Evolutionary conservation across 2,113 vertebrate species (phyloP).

Genomic region (Octodon degus): DNA sequence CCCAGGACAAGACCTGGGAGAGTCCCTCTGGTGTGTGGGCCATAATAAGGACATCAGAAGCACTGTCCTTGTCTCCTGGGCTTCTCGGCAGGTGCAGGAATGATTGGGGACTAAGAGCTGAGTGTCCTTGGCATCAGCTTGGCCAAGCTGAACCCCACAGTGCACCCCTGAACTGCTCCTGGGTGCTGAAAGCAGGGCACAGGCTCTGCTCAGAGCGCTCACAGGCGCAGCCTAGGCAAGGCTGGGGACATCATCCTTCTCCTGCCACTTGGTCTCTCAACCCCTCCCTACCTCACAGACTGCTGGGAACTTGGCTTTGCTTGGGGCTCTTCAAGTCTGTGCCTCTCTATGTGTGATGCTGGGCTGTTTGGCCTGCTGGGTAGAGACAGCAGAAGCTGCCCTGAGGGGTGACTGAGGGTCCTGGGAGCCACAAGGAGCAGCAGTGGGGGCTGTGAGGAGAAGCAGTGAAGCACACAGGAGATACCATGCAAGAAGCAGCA

Average conservation of each 20-base stretch:
- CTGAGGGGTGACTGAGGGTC: neutral
- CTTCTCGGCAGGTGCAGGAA: neutral
- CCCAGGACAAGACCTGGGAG: neutral
- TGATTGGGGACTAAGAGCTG: neutral
- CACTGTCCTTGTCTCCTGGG: neutral
- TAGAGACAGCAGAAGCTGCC: neutral
- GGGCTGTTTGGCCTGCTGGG: neutral
- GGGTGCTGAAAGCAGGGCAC: no score
- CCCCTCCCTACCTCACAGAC: neutral
- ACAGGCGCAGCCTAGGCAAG: neutral
- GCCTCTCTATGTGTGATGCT: neutral
- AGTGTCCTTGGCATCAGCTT: neutral
- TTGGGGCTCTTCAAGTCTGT: neutral
- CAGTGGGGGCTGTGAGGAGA: neutral
- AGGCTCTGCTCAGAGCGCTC: neutral
- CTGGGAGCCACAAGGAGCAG: neutral
- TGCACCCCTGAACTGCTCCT: no score
- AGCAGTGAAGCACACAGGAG: neutral
- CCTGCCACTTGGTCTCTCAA: neutral
- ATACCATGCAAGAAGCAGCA: neutral
- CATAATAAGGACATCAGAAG: neutral
- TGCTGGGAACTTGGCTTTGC: neutral
- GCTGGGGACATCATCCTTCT: neutral
- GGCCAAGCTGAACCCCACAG: fast-evolving
- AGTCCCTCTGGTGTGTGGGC: neutral